Evolutionary conservation across 2,113 vertebrate species (phyloP).

Genomic region (Solea solea): DNA sequence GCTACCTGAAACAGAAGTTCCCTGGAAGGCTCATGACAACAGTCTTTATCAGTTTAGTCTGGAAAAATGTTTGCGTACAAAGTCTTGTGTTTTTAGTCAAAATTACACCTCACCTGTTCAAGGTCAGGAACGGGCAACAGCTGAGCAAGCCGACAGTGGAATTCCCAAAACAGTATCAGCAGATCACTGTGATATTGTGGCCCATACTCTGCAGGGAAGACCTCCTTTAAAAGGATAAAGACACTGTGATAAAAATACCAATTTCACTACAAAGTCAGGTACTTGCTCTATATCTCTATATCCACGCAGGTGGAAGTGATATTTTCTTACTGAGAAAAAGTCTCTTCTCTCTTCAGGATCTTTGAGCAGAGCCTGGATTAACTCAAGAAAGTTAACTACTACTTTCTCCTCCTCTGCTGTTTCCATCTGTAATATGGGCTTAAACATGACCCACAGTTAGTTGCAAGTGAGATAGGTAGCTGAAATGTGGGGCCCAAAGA

Average conservation of each 20-base stretch:
- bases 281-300: too few species aligned
- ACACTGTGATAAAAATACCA: background rate
- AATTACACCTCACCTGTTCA: conserved; percentile 61
- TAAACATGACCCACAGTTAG: background rate
- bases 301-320: background rate
- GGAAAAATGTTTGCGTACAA: background rate
- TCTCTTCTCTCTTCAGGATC: conserved; percentile 56
- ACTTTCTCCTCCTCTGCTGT: conserved; percentile 45
- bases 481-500: background rate
- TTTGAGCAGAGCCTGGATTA: conserved; percentile 71
- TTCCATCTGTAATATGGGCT: conserved; percentile 37
- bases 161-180: conserved; percentile 82
- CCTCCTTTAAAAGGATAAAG: conserved; percentile 62
- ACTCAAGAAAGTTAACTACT: conserved; percentile 43
- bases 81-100: background rate
- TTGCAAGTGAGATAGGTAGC: background rate
- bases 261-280: background rate
- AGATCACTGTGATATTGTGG: conserved; percentile 77
- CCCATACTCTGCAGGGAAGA: conserved; percentile 79
- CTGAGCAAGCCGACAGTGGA: conserved; percentile 77
- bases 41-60: background rate
- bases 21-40: too few species aligned
- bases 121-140: conserved; percentile 74
- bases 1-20: too few species aligned
- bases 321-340: conserved; percentile 68